Evolutionary conservation across 2,888 invertebrate genomes (phyloP), one percentile per base, ranked within the genome.

Genomic region (Ochropacha duplaris): DNA sequence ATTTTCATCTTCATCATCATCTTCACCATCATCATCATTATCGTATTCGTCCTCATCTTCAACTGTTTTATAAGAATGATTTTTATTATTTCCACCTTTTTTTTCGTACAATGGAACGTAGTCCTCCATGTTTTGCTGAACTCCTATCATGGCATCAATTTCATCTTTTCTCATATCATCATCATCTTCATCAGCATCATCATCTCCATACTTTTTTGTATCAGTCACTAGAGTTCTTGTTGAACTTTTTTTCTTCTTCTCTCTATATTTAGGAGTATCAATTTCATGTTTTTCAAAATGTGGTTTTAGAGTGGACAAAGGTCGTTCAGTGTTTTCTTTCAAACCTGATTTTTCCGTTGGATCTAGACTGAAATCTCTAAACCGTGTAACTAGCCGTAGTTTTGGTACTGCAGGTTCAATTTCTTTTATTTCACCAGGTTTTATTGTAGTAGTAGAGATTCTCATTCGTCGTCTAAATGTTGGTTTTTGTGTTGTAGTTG

Each of bases 171-270:
- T 78, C 74, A 80, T 79, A 58, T 90, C 84, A 55, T 86, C 84
- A 28, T 84, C 78, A 49, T 77, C 86, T 57, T 90, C 83, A 55
- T 86, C 84, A n/a, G n/a, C n/a, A 31, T 84, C 78, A 49, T 77
- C 86, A 61, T 87, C 82, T 5, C 88, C 90, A 64, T 93, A 93
- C 16, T 78, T 82, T 62, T 90, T 83, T 26, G 90, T 85, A 55
- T 93, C 93, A 4, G 92, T 93, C 1, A 93, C 88, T 58, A 90
- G 70, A 3, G 93, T 93, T 26, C 87, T 92, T 68, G 88, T 86
- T 8, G 83, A 77, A 14, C 78, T 79, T 66, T 91, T 92, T 54
- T 83, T 91, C 69, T 90, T 88, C 73, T 90, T 92, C 73, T 88
- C 92, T 65, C 79, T 83, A 57, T 86, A 88, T 66, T 85, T 87